phyloP scores from a whole-genome alignment of 2,888 invertebrate species.

The Tiphia femorata region DNA sequence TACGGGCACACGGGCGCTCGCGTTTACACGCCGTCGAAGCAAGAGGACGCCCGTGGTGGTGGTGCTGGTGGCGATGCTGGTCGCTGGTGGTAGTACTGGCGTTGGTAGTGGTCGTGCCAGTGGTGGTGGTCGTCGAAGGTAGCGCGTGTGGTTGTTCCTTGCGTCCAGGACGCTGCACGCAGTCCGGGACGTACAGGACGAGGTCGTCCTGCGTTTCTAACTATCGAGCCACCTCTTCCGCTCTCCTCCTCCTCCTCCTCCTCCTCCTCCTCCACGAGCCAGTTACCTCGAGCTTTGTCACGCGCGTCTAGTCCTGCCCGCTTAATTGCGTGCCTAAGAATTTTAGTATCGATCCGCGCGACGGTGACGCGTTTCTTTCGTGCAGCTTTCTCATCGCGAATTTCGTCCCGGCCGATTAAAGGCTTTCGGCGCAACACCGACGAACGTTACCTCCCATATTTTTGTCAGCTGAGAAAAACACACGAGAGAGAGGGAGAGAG shows the following conservation, averaged over 20 bases:
- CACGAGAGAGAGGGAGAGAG: no score
- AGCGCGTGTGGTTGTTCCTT: conserved; percentile 23
- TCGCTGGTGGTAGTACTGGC: conserved; percentile 2
- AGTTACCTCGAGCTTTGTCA: no score
- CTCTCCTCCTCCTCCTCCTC: background rate
- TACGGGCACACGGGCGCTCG: conserved; percentile 22
- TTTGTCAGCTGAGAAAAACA: no score
- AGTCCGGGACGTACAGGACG: conserved; percentile 31
- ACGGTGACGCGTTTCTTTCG: no score
- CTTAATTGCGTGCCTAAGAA: no score
- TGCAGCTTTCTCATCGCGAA: no score
- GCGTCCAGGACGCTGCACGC: conserved; percentile 25
- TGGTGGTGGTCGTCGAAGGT: conserved; percentile 16
- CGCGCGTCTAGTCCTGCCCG: no score
- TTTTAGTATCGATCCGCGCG: no score
- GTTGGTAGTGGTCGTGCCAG: background rate
- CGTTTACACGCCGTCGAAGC: conserved; percentile 44
- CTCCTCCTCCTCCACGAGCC: background rate
- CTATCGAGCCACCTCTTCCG: no score
- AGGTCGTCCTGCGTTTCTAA: conserved; percentile 53
- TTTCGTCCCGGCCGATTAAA: no score
- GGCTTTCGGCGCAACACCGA: no score
- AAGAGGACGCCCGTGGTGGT: conserved; percentile 4
- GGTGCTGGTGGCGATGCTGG: conserved; percentile 1
- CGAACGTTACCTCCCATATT: no score